Conservation (phyloP, 2,113 vertebrate species). For the Craseonycteris thonglongyai region DNA sequence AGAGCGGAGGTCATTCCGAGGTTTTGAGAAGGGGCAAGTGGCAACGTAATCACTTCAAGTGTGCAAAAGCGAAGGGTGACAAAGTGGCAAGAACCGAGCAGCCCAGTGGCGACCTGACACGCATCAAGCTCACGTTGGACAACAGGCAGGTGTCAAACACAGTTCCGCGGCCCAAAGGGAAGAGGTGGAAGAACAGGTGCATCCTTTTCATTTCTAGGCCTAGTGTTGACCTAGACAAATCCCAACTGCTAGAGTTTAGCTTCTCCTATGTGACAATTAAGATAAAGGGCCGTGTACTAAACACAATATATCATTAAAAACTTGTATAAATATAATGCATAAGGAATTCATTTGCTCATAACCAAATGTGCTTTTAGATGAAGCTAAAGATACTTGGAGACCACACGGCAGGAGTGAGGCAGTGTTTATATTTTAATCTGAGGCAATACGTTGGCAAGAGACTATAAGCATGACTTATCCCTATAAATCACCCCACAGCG, state of each 20-base stretch:
- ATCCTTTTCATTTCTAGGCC: no score
- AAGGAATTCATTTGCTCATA: background rate
- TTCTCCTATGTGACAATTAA: background rate
- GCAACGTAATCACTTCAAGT: no score
- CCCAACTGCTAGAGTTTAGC: background rate
- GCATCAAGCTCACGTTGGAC: accelerated
- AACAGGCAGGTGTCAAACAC: background rate
- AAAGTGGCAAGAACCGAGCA: no score
- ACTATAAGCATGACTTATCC: background rate
- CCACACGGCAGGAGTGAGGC: background rate
- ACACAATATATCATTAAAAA: accelerated
- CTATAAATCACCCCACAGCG: accelerated
- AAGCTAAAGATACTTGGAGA: background rate
- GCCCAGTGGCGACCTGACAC: no score
- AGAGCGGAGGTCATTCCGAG: background rate
- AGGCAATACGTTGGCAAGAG: background rate
- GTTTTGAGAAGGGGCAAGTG: background rate
- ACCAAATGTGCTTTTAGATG: background rate
- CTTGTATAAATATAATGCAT: accelerated
- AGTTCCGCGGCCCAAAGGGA: accelerated
- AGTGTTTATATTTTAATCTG: background rate
- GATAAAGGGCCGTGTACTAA: no score
- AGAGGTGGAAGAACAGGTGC: background rate
- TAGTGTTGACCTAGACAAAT: background rate
- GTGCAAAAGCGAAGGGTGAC: background rate